Evolutionary conservation across 1,140 invertebrate genomes (phyloP).

Genomic region (Megalopta genalis): DNA sequence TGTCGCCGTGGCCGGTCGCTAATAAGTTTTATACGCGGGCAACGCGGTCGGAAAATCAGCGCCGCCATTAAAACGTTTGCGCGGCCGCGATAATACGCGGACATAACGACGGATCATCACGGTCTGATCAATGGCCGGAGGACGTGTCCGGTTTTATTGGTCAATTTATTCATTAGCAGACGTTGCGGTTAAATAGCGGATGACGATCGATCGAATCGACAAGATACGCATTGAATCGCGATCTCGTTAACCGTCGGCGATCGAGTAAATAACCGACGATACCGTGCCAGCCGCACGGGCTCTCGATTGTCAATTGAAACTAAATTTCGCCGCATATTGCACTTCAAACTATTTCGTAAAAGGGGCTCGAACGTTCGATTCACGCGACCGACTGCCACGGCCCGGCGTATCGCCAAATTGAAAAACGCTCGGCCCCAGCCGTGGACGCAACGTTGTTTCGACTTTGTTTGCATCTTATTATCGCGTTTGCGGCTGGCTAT

Average conservation of each 20-base stretch:
- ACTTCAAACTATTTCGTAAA: too few relatives aligned
- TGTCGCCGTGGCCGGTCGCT: neutral
- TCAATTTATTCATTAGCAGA: constrained; percentile 21
- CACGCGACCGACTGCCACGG: too few relatives aligned
- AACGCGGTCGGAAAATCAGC: constrained; percentile 27
- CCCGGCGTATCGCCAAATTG: too few relatives aligned
- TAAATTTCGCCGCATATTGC: too few relatives aligned
- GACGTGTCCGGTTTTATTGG: constrained; percentile 23
- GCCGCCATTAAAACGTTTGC: constrained; percentile 30
- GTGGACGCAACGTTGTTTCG: too few relatives aligned
- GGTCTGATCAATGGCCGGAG: neutral
- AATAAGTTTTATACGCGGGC: constrained; percentile 42
- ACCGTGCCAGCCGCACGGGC: too few relatives aligned
- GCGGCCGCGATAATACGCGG: neutral
- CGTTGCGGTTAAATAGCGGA: neutral
- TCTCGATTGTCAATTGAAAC: too few relatives aligned
- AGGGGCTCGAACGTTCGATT: too few relatives aligned
- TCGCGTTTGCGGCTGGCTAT: too few relatives aligned
- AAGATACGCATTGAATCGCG: neutral
- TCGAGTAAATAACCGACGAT: neutral
- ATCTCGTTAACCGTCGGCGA: neutral
- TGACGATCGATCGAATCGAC: neutral
- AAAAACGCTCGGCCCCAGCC: too few relatives aligned
- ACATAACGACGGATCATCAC: constrained; percentile 12
- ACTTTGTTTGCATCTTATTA: too few relatives aligned